These are phyloP conservation scores for Coptotermes formosanus DNA, from an alignment of 1,140 invertebrate genomes.

Conservation along the genomic window DNA sequence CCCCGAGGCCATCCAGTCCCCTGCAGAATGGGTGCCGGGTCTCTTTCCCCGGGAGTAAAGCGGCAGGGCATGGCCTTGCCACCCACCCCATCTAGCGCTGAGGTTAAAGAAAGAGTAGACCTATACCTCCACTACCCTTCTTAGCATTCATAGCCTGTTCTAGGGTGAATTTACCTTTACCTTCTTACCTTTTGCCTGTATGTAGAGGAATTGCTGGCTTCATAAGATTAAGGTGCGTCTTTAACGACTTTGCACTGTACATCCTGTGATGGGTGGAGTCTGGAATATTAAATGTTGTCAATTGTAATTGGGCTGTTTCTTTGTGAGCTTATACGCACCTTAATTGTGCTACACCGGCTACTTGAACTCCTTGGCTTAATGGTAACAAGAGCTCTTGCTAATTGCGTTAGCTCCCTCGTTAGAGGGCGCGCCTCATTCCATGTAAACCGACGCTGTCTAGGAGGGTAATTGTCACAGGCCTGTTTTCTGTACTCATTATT, in stretches of 20 bases:
- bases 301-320: background rate
- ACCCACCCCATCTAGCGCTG: no score
- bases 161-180: no score
- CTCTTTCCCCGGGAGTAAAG: no score
- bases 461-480: background rate
- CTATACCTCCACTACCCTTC: no score
- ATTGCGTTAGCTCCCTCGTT: background rate
- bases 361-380: background rate
- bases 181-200: no score
- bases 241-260: background rate
- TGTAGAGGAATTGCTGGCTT: no score
- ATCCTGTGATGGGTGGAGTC: no score
- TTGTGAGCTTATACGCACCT: background rate
- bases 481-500: slow-evolving; percentile 16
- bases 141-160: no score
- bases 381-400: background rate
- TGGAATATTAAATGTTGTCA: background rate
- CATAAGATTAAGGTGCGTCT: background rate
- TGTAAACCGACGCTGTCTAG: background rate
- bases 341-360: background rate
- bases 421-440: background rate
- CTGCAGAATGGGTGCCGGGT: no score
- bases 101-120: no score
- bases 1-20: no score
- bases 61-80: no score